A percentile compares a stretch with the other conserved stretches of the same genome.
Conservation (phyloP, 2,797 vertebrate genomes). For the Tinamus major region DNA sequence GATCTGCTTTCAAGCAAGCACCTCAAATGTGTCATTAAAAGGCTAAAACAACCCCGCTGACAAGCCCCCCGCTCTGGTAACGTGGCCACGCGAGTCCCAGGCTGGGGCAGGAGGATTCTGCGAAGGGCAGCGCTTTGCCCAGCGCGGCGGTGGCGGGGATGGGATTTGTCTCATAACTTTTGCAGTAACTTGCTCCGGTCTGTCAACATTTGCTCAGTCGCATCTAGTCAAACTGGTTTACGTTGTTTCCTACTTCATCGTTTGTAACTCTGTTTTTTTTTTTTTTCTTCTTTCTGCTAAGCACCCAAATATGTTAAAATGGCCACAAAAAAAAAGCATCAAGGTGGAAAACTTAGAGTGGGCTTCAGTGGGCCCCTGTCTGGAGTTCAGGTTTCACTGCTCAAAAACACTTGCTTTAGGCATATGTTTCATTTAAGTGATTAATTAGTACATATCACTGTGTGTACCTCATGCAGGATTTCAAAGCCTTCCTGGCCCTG, state of each 20-base stretch:
- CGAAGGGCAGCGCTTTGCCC: rapidly evolving
- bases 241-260: neutral
- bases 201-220: neutral
- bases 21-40: neutral
- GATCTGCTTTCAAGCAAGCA: neutral
- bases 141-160: neutral
- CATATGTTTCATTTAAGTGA: neutral
- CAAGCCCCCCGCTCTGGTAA: neutral
- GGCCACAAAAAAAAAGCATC: neutral
- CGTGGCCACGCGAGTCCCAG: rapidly evolving
- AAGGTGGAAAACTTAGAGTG: neutral
- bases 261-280: neutral
- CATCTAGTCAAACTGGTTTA: constrained; percentile 56
- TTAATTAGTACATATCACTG: neutral
- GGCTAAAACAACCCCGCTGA: neutral
- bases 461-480: neutral
- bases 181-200: constrained; percentile 31
- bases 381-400: neutral
- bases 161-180: neutral
- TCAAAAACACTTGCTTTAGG: neutral
- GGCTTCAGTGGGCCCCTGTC: neutral
- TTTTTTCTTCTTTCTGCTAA: neutral
- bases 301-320: neutral
- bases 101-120: neutral
- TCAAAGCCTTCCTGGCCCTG: neutral